Evolutionary conservation across 2,888 invertebrate species (phyloP), one percentile per base, ranked within the genome.

Genomic region (Zeuzera pyrina): DNA sequence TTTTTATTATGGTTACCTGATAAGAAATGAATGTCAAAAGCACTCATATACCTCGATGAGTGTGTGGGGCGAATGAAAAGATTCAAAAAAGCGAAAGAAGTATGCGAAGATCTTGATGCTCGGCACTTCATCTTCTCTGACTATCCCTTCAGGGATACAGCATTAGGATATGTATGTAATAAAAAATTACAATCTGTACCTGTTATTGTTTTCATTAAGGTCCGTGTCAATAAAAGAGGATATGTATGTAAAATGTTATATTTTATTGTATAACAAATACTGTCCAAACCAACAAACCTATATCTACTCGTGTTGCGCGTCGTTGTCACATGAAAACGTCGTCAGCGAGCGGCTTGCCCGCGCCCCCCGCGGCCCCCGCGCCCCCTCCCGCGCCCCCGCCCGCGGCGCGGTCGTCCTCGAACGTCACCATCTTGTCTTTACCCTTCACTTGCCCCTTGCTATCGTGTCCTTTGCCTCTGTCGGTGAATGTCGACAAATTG

Each of bases 281-380:
- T 45, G 58, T 64, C 60, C 54, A 52, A 49, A 63, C 42, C 54
- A 49, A 56, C 55, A 55, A 49, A 37, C 42, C 42, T 53, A 52
- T 30, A 39, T 11, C 41, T 86, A 52, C 24, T 31, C 31, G 36
- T 31, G 26, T 29, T 37, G 32, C 30, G 36, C 30, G 36, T 36
- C 45, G 39, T 34, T 42, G 89, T 92, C 91, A 93, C 92, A 92
- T 93, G 65, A 92, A 93, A 50, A 92, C 89, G 65, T 92, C 92
- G 36, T 88, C 89, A 29, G 87, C 76, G 37, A 84, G 73, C 19
- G 76, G 67, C 30, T 71, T 65, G 45, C 70, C 72, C 43, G 70
- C 72, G 60, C 41, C 69, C 67, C 52, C 76, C 69, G 92, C 10
- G 4, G 22, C n/a, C n/a, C n/a, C n/a, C n/a, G n/a, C n/a, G n/a